These are phyloP conservation scores for Chorisops tibialis DNA, from an alignment of 2,888 invertebrate genomes.

Conservation along the genomic window DNA sequence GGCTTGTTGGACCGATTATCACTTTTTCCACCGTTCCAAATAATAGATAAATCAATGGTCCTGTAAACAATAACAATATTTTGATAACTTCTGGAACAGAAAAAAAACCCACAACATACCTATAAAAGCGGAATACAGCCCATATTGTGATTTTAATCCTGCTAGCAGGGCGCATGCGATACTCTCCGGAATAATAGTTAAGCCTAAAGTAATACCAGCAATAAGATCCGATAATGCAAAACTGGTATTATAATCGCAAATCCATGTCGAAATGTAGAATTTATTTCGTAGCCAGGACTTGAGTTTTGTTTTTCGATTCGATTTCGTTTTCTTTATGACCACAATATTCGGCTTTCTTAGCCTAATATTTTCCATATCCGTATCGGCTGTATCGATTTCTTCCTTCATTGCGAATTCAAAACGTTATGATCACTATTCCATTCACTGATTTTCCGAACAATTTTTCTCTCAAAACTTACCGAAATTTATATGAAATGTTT, in stretches of 20 bases:
- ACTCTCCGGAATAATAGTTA: slow-evolving; percentile 90
- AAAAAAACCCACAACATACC: slow-evolving; percentile 54
- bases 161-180: slow-evolving; percentile 91
- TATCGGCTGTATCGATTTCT: neutral
- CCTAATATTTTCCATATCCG: slow-evolving; percentile 3
- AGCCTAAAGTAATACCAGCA: slow-evolving; percentile 82
- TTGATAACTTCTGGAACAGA: too few relatives aligned
- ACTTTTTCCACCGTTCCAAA: slow-evolving; percentile 85
- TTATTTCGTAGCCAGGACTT: slow-evolving; percentile 9
- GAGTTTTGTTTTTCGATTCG: neutral
- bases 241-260: slow-evolving; percentile 42
- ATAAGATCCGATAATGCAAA: slow-evolving; percentile 73
- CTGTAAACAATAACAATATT: slow-evolving; percentile 43
- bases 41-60: slow-evolving; percentile 78
- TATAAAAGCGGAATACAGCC: slow-evolving; percentile 87
- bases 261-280: slow-evolving; percentile 44
- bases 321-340: slow-evolving; percentile 3
- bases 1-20: slow-evolving; percentile 85
- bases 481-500: too few relatives aligned
- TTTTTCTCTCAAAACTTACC: too few relatives aligned
- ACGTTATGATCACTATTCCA: too few relatives aligned
- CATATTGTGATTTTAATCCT: slow-evolving; percentile 81
- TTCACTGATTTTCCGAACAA: too few relatives aligned
- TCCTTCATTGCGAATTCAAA: too few relatives aligned
- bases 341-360: slow-evolving; percentile 14